Evolutionary conservation across 1,140 invertebrate genomes (phyloP).

Genomic region (Mamestra configurata): DNA sequence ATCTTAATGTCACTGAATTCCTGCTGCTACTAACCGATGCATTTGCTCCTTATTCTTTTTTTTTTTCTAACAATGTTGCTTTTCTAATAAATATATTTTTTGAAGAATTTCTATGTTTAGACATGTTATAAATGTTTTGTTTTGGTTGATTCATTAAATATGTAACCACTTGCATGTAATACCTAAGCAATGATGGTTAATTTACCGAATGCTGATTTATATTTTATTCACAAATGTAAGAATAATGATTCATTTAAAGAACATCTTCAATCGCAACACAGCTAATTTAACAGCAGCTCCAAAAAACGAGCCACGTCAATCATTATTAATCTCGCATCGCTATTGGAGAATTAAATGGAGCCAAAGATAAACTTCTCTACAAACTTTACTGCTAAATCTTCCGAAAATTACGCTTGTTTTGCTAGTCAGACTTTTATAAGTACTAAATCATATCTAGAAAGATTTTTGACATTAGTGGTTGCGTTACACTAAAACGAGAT

Average conservation of each 20-base stretch:
- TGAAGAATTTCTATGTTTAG: too few species aligned
- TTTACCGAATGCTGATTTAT: background rate
- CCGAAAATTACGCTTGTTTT: background rate
- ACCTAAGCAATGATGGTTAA: too few species aligned
- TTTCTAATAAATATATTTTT: too few species aligned
- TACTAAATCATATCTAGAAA: slow-evolving; percentile 21
- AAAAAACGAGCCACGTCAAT: background rate
- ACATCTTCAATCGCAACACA: background rate
- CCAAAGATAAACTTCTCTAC: background rate
- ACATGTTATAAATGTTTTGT: too few species aligned
- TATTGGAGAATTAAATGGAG: background rate
- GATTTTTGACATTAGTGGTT: slow-evolving; percentile 24
- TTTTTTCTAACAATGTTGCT: too few species aligned
- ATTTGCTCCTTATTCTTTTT: too few species aligned
- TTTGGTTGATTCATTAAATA: too few species aligned
- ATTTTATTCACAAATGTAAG: background rate
- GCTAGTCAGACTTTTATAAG: background rate
- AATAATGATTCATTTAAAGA: background rate
- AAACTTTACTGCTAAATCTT: background rate
- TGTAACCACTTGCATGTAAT: too few species aligned
- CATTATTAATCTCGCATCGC: background rate
- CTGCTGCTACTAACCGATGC: too few species aligned
- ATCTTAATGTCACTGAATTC: too few species aligned
- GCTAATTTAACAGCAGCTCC: background rate
- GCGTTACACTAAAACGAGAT: slow-evolving; percentile 2